Conservation (phyloP, 2,113 vertebrate species). For the Silurus glanis region DNA sequence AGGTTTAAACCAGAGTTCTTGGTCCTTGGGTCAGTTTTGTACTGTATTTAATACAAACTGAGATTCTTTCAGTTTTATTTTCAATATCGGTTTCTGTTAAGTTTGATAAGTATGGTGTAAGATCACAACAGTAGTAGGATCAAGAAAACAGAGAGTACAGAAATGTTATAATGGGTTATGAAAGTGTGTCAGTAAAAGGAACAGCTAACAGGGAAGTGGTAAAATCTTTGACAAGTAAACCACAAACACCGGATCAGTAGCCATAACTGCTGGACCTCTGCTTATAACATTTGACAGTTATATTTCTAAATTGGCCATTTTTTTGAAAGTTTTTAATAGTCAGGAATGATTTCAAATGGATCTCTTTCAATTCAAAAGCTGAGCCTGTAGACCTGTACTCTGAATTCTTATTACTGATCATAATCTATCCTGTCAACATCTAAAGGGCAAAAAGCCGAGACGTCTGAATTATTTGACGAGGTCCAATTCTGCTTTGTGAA, state of each 20-base stretch:
- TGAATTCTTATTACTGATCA: constrained; percentile 38
- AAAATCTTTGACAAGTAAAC: background rate
- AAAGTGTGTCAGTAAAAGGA: background rate
- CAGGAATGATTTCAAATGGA: constrained; percentile 4
- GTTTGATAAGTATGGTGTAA: background rate
- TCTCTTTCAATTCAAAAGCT: constrained; percentile 24
- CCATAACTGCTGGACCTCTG: background rate
- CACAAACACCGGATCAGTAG: background rate
- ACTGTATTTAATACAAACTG: background rate
- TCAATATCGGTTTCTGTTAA: background rate
- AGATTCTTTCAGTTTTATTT: background rate
- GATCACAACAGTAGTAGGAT: background rate
- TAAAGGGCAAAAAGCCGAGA: constrained; percentile 32
- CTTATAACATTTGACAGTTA: background rate
- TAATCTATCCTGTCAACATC: constrained; percentile 47
- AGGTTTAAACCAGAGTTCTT: background rate
- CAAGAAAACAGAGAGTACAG: background rate
- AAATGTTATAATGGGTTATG: background rate
- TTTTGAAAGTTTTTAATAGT: background rate
- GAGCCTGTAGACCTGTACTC: constrained; percentile 13
- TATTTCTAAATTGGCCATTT: background rate
- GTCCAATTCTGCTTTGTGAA: constrained; percentile 30
- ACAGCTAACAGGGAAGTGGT: background rate
- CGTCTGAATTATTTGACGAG: constrained; percentile 36
- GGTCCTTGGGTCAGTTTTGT: background rate